Conservation (phyloP, 2,888 invertebrate genomes). For the Rapana venosa region DNA sequence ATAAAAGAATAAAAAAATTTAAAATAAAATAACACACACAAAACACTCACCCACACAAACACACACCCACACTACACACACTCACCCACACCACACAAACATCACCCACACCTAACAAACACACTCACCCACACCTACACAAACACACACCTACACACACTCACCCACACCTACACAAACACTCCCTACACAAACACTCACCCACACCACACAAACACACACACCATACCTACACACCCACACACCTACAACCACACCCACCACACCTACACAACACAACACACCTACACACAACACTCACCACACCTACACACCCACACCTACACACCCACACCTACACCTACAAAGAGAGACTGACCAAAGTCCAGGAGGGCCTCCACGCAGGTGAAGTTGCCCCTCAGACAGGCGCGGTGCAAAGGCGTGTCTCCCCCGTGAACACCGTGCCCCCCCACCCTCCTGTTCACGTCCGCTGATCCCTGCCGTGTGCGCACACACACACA, state of each 20-base stretch:
- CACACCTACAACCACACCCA: too few relatives aligned
- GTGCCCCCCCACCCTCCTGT: not conserved
- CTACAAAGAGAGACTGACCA: not conserved
- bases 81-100: not conserved
- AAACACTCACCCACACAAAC: too few relatives aligned
- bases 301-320: not conserved
- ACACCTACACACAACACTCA: not conserved
- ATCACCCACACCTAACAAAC: not conserved
- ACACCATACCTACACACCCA: too few relatives aligned
- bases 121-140: not conserved
- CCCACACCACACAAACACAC: too few relatives aligned
- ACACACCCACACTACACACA: not conserved
- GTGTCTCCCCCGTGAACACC: not conserved
- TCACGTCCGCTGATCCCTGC: constrained; percentile 36
- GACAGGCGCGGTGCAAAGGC: constrained; percentile 30
- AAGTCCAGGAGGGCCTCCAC: constrained; percentile 23
- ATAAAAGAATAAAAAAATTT: too few relatives aligned
- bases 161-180: not conserved
- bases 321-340: not conserved
- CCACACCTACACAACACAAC: constrained; percentile 6
- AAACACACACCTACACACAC: not conserved
- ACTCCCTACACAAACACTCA: too few relatives aligned
- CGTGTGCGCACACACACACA: not conserved
- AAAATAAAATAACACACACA: too few relatives aligned
- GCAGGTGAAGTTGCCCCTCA: not conserved